Conservation (phyloP, 2,888 invertebrate species). For the Limenitis camilla region DNA sequence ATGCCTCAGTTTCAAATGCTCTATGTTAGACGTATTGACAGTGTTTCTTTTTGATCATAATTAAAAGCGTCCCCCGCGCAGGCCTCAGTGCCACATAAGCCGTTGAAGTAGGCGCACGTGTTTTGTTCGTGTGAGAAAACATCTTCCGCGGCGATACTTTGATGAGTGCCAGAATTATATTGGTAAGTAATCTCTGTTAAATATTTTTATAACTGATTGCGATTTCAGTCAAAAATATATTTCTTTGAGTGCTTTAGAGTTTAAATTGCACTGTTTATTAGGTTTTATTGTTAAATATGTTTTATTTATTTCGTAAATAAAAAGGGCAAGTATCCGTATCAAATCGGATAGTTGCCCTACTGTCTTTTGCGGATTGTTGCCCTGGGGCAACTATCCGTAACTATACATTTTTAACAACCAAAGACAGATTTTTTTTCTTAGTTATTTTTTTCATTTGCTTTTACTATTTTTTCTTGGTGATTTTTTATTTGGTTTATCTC, state of each 20-base stretch:
- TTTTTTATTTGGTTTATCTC: not conserved
- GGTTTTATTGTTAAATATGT: too few species aligned
- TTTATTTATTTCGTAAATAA: not conserved
- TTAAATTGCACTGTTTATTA: too few species aligned
- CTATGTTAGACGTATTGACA: too few species aligned
- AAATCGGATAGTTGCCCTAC: not conserved
- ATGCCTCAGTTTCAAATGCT: too few species aligned
- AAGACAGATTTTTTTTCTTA: not conserved
- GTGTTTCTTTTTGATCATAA: too few species aligned
- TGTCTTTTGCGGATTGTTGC: not conserved
- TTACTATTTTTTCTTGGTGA: not conserved
- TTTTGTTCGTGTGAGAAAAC: too few species aligned
- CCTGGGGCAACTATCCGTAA: not conserved
- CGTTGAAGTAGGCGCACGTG: not conserved
- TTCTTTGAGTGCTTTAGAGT: not conserved
- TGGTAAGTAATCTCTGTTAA: not conserved
- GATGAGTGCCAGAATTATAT: not conserved
- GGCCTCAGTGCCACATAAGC: too few species aligned
- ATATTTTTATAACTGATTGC: not conserved
- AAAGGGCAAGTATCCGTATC: not conserved
- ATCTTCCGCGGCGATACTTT: not conserved
- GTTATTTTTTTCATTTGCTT: not conserved
- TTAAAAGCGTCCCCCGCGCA: too few species aligned
- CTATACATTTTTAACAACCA: not conserved
- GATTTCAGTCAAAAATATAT: slow-evolving; percentile 7